Percentiles rank a stretch among this genome's conserved stretches.
Conservation (phyloP, 2,113 vertebrate species). For the Passer montanus region DNA sequence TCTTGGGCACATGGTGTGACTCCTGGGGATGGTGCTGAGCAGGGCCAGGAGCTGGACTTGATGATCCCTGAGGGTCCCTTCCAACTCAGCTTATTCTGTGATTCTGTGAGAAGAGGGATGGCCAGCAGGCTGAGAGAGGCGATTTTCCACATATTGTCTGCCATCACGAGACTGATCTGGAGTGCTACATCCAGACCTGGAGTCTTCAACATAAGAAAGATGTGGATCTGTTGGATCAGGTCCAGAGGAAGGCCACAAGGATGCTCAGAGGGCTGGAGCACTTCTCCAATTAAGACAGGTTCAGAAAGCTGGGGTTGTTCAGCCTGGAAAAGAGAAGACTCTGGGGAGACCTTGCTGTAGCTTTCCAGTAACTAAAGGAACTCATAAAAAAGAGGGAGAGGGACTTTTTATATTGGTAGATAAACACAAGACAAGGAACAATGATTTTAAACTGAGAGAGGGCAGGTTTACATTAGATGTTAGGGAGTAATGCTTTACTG, state of each 20-base stretch:
- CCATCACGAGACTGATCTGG: background rate
- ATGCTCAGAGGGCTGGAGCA: background rate
- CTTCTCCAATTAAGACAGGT: background rate
- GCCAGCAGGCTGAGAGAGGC: background rate
- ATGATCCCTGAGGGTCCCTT: background rate
- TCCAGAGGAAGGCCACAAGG: background rate
- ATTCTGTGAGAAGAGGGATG: background rate
- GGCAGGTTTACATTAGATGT: background rate
- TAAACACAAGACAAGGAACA: background rate
- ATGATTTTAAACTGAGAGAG: background rate
- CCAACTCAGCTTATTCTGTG: background rate
- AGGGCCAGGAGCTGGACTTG: background rate
- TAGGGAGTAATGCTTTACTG: background rate
- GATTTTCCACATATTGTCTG: background rate
- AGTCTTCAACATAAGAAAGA: background rate
- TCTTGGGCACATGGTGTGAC: background rate
- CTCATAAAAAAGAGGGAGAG: background rate
- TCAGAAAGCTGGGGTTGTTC: background rate
- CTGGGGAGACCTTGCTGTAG: background rate
- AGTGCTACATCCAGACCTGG: background rate
- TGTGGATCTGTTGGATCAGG: background rate
- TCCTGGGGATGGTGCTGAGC: background rate
- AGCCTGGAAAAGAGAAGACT: background rate
- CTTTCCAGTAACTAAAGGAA: background rate
- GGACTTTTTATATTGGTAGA: background rate